Conservation (phyloP, 2,888 invertebrate species). For the Luperina nickerlii region DNA sequence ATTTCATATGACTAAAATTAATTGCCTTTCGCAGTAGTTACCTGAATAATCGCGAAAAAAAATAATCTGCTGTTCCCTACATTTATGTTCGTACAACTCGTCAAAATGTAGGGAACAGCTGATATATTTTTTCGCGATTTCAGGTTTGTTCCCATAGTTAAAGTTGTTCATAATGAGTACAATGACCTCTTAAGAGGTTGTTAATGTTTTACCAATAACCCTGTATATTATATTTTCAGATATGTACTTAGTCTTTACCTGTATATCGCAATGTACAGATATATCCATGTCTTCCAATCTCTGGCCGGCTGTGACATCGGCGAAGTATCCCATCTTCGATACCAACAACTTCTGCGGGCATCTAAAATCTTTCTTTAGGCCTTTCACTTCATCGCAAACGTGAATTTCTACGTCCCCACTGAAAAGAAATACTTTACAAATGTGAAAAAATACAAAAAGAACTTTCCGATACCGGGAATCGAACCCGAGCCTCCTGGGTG, state of each 20-base stretch:
- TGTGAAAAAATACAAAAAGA: conserved; percentile 41
- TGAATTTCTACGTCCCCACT: conserved; percentile 97
- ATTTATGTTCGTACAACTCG: no score
- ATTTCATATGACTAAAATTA: not conserved
- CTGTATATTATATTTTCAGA: no score
- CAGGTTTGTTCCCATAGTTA: no score
- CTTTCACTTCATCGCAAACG: conserved; percentile 98
- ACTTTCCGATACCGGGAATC: conserved; percentile 91
- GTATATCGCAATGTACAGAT: conserved; percentile 98
- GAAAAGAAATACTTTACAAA: conserved; percentile 58
- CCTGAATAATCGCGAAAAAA: no score
- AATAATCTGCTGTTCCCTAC: no score
- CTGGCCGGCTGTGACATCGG: conserved; percentile 95
- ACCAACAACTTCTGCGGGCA: conserved; percentile 96
- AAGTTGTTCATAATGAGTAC: no score
- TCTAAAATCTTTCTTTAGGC: conserved; percentile 96
- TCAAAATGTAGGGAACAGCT: no score
- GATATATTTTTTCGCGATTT: no score
- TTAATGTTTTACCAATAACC: no score
- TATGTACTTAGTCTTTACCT: no score
- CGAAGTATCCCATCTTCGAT: conserved; percentile 98
- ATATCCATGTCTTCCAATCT: conserved; percentile 97
- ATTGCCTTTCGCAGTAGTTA: not conserved
- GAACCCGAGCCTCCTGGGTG: conserved; percentile 92
- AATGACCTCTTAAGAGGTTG: no score